phyloP scores from a whole-genome alignment of 2,113 vertebrate genomes.

The Xenus cinereus region DNA sequence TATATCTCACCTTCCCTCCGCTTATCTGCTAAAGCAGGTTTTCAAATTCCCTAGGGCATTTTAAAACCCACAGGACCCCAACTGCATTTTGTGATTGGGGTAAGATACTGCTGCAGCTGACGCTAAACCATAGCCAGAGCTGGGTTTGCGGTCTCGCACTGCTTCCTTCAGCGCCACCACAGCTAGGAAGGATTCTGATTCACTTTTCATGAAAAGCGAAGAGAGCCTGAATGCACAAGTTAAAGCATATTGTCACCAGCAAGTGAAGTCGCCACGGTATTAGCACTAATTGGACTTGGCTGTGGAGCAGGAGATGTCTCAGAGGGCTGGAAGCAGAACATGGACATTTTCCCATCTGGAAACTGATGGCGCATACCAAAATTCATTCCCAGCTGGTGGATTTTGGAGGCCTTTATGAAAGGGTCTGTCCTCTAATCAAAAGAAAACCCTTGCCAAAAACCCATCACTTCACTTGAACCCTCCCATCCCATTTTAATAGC shows the following conservation, averaged over 20 bases:
- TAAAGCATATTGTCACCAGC: slow-evolving; percentile 45
- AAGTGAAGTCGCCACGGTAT: slow-evolving; percentile 15
- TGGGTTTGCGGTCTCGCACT: not conserved
- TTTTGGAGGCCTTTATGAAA: slow-evolving; percentile 30
- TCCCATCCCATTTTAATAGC: not conserved
- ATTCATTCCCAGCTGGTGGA: slow-evolving; percentile 43
- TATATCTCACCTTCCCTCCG: not conserved
- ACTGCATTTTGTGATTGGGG: not conserved
- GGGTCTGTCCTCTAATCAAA: slow-evolving; percentile 19
- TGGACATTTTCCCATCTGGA: slow-evolving; percentile 45
- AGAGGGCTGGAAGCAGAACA: slow-evolving; percentile 52
- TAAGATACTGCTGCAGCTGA: not conserved
- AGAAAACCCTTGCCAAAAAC: slow-evolving; percentile 3
- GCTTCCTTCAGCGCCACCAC: not conserved
- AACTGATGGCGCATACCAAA: slow-evolving; percentile 41
- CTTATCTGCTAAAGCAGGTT: not conserved
- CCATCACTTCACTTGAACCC: not conserved
- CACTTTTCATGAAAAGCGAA: not conserved
- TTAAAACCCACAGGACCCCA: not conserved
- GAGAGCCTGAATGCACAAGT: not conserved
- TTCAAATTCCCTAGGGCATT: not conserved
- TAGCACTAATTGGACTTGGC: slow-evolving; percentile 59
- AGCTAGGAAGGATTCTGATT: slow-evolving; percentile 6
- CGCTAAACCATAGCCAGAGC: not conserved
- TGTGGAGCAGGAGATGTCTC: slow-evolving; percentile 28